Evolutionary conservation across 2,888 invertebrate species (phyloP).

Genomic region (Cremastinae sp.): DNA sequence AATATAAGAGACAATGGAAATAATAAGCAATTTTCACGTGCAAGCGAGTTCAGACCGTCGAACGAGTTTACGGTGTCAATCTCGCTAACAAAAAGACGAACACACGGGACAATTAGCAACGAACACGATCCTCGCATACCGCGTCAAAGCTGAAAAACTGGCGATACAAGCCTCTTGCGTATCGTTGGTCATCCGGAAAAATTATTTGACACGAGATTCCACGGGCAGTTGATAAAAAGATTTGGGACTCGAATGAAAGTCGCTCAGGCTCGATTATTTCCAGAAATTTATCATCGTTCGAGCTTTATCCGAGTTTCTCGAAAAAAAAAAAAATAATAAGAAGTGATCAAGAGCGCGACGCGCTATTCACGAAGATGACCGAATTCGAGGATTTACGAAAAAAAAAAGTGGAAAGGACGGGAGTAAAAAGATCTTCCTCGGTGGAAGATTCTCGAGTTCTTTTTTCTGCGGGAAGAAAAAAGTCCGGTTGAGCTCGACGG

Average conservation of each 20-base stretch:
- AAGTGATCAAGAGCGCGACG: slow-evolving; percentile 55
- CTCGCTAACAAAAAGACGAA: slow-evolving; percentile 63
- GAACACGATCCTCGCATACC: slow-evolving; percentile 67
- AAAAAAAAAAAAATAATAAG: slow-evolving; percentile 29
- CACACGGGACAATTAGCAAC: slow-evolving; percentile 67
- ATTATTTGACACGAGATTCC: background rate
- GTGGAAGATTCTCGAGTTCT: slow-evolving; percentile 56
- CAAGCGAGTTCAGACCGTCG: slow-evolving; percentile 1
- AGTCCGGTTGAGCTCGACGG: slow-evolving; percentile 69
- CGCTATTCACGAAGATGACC: slow-evolving; percentile 61
- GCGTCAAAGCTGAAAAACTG: slow-evolving; percentile 23
- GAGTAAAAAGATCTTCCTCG: slow-evolving; percentile 46
- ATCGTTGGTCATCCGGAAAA: slow-evolving; percentile 26
- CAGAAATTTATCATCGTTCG: slow-evolving; percentile 32
- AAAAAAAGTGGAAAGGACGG: slow-evolving; percentile 30
- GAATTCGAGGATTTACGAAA: slow-evolving; percentile 64
- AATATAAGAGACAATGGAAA: background rate
- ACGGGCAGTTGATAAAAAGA: no score
- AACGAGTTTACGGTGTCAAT: slow-evolving; percentile 54
- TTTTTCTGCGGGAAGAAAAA: slow-evolving; percentile 66
- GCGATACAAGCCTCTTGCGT: slow-evolving; percentile 40
- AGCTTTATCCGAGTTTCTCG: slow-evolving; percentile 8
- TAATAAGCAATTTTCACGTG: slow-evolving; percentile 22
- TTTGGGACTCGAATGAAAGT: no score
- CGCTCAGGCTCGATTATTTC: background rate